A percentile compares a stretch with the other conserved stretches of the same genome.
Evolutionary conservation across 1,140 invertebrate genomes (phyloP).

Genomic region (Trypoxylus dichotomus): DNA sequence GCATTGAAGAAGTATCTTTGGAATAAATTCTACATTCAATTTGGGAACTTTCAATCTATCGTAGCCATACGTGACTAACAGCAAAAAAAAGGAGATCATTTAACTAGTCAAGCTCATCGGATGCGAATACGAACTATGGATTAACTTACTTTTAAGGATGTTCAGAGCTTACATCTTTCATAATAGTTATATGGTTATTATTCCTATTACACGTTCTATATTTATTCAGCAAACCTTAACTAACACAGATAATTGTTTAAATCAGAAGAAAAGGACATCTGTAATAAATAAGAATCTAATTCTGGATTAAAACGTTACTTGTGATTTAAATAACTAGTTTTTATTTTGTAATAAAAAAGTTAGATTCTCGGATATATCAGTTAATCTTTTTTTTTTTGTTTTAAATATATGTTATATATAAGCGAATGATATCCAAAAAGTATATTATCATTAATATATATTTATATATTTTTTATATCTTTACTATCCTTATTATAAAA

Average conservation of each 20-base stretch:
- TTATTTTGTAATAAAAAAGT: slow-evolving; percentile 2
- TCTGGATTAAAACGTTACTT: not conserved
- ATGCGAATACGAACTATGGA: too few species aligned
- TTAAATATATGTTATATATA: not conserved
- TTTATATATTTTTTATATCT: slow-evolving; percentile 7
- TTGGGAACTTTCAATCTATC: too few species aligned
- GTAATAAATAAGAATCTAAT: not conserved
- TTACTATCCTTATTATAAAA: not conserved
- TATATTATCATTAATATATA: slow-evolving; percentile 11
- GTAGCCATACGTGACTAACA: too few species aligned
- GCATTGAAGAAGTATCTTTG: too few species aligned
- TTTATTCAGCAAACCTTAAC: too few species aligned
- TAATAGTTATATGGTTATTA: not conserved
- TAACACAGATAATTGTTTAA: not conserved
- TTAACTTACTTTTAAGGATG: not conserved
- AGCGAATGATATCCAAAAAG: slow-evolving; percentile 12
- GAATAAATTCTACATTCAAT: too few species aligned
- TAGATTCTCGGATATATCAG: not conserved
- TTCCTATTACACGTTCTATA: too few species aligned
- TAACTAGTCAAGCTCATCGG: too few species aligned
- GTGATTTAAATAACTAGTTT: not conserved
- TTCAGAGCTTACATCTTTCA: not conserved
- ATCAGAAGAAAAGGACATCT: not conserved
- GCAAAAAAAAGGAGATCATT: too few species aligned
- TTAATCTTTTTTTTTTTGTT: not conserved